Conservation (phyloP, 2,113 vertebrate species). For the Dipodomys merriami region DNA sequence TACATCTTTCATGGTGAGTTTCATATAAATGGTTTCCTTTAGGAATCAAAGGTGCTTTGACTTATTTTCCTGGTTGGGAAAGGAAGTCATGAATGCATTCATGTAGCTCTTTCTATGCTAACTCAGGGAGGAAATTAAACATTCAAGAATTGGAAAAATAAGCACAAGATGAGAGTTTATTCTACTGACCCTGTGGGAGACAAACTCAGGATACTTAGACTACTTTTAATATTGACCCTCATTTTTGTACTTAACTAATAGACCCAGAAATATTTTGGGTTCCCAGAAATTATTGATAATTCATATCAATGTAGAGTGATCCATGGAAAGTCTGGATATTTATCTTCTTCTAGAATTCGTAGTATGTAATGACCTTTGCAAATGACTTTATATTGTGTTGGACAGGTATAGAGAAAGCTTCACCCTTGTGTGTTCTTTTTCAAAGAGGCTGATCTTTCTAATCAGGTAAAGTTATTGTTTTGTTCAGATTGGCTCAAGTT, state of each 20-base stretch:
- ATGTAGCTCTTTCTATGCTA: neutral
- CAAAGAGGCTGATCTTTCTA: too few species aligned
- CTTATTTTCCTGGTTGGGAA: slow-evolving; percentile 40
- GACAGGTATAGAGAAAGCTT: neutral
- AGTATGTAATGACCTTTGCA: neutral
- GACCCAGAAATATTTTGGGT: neutral
- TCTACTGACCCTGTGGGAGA: neutral
- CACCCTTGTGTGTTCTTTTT: too few species aligned
- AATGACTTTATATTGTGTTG: neutral
- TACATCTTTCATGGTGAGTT: slow-evolving; percentile 7
- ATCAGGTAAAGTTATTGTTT: too few species aligned
- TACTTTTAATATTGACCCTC: neutral
- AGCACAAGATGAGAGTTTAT: neutral
- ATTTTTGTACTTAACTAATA: neutral
- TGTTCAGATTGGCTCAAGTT: too few species aligned
- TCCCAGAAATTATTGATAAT: slow-evolving; percentile 1
- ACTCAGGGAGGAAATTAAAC: neutral
- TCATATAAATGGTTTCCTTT: slow-evolving; percentile 40
- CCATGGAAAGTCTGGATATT: neutral
- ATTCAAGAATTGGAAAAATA: neutral
- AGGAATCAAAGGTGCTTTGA: slow-evolving; percentile 37
- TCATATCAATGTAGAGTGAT: slow-evolving; percentile 2
- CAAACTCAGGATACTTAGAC: neutral
- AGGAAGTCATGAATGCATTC: neutral
- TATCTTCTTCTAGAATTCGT: neutral